Evolutionary conservation across 2,797 vertebrate species (phyloP), one percentile per base, ranked within the genome.

Genomic region (Myotis pilosus): DNA sequence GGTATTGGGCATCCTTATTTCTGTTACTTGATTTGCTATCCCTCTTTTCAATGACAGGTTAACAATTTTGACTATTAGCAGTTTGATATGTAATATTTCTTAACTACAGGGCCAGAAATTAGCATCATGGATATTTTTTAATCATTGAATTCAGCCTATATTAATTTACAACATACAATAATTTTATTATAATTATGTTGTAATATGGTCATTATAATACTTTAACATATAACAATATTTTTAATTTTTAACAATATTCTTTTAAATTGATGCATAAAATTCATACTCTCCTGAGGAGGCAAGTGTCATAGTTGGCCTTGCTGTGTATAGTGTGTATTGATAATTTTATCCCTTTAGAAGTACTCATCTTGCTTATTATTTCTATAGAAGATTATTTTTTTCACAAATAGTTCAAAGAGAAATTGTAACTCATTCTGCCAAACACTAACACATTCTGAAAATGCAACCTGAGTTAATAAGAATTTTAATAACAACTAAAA

Each of bases 391-490:
- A 49, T 41, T 74, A 4, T 76, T 60, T 55, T 33, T 51, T 66
- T 19, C 62, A 92, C 69, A 87, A 64, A 44, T 75, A 91, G 19
- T 78, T 91, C 28, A 74, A 80, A 94, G 55, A n/a, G 28, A 85
- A 91, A 89, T 49, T 71, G 1, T 62, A 74, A 72, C 8, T 87
- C n/a, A 23, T 36, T 84, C 79, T 86, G 51, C 30, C 8, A 68
- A 95, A 69, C 3, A 44, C 30, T 80, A 83, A 49, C 41, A 83
- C 68, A 88, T 83, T 92, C 75, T 95, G 8, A 72, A 92, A 87
- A 22, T 78, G 36, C 13, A 88, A 41, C 47, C 33, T 64, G 53
- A 69, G 82, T 82, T 88, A 90, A 80, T 93, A 80, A 38, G 64
- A 75, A 76, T 76, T 91, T 92, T 92, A 87, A 4, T 72, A 28